These are phyloP conservation scores for Tetramorium parvispinum DNA, from an alignment of 1,140 invertebrate species.

Conservation along the genomic window DNA sequence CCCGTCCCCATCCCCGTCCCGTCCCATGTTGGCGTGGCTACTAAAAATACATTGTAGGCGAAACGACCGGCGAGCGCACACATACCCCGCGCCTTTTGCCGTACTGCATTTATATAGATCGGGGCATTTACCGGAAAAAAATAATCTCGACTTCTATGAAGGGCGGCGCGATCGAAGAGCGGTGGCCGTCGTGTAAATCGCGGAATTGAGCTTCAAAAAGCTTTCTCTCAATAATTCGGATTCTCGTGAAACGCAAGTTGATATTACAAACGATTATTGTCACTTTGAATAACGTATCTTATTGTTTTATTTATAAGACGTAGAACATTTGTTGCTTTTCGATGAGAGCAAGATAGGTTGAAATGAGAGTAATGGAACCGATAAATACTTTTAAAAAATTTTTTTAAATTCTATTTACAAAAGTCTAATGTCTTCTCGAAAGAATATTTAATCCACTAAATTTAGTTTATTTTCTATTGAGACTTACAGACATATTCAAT, in stretches of 20 bases:
- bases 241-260: conserved; percentile 3
- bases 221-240: not conserved
- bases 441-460: not conserved
- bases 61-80: conserved; percentile 20
- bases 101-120: conserved; percentile 53
- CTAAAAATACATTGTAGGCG: conserved; percentile 58
- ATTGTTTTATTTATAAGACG: not conserved
- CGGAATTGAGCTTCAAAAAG: not conserved
- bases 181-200: not conserved
- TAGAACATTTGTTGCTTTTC: not conserved
- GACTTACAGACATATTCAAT: not conserved
- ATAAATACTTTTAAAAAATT: not conserved
- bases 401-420: not conserved
- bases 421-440: not conserved
- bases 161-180: not conserved
- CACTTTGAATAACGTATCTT: conserved; percentile 2
- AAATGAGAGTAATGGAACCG: not conserved
- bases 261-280: not conserved
- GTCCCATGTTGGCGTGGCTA: conserved; percentile 41
- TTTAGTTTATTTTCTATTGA: not conserved
- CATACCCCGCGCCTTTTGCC: not conserved
- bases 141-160: conserved; percentile 19
- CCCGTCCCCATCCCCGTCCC: not conserved
- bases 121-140: conserved; percentile 26
- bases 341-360: not conserved